Conservation (phyloP, 2,113 vertebrate species). For the Atrichornis clamosus region DNA sequence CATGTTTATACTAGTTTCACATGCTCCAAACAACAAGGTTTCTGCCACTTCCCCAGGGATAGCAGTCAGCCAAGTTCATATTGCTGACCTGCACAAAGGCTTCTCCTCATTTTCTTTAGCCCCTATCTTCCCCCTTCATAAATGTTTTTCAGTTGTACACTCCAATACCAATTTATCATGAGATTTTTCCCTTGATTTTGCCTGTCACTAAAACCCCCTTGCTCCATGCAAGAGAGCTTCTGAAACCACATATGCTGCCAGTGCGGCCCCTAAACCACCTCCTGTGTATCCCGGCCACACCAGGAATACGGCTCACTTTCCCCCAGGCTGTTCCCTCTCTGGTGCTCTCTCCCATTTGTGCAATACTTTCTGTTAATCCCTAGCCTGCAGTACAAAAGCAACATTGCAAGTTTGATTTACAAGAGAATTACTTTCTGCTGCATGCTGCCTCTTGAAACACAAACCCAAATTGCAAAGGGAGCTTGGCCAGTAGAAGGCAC, state of each 20-base stretch:
- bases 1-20: slow-evolving; percentile 26
- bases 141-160: not conserved
- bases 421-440: not conserved
- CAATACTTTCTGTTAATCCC: not conserved
- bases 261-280: not conserved
- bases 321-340: rapidly evolving
- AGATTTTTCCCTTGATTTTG: not conserved
- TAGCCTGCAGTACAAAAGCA: not conserved
- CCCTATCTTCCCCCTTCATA: not conserved
- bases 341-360: not conserved
- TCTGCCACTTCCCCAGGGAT: not conserved
- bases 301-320: not conserved
- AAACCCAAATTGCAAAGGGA: not conserved
- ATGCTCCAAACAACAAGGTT: not conserved
- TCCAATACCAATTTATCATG: not conserved
- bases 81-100: not conserved
- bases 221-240: not conserved
- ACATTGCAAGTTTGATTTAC: not conserved
- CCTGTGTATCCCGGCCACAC: rapidly evolving
- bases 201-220: not conserved
- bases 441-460: not conserved
- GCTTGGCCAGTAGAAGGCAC: not conserved
- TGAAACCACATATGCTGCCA: not conserved
- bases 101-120: not conserved
- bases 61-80: not conserved